Base-by-base conservation (phyloP, 2,888 invertebrate genomes). In the Hirtodrosophila cameraria region DNA sequence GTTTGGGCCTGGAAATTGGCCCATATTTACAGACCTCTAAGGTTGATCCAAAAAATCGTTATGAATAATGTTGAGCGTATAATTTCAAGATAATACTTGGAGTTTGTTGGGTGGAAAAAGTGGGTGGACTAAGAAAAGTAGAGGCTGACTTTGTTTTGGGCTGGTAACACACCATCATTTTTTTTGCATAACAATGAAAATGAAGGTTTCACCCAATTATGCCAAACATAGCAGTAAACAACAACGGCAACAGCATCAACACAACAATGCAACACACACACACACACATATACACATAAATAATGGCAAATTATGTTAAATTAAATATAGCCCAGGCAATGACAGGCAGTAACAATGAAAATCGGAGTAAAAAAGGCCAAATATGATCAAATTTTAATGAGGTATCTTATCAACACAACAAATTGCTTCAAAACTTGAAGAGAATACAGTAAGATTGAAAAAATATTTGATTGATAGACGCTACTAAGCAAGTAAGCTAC, bases 51-150 rank as follows among this genome's bases (percentile, higher is more conserved):
- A 54, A 59, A 65, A 69, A 66, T 60, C 66, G 66, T 66, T 72
- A 60, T 70, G 80, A 76, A 80, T 76, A 79, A 80, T 66, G 80
- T 68, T 18, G 20, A 53, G 57, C 52, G 43, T 46, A 55, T 58
- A 57, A 61, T 71, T 38, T 59, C 9, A 39, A 35, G 1, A 25
- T 2, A 6, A 9, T 1, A n/a, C n/a, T n/a, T n/a, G n/a, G n/a
- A n/a, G n/a, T n/a, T n/a, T n/a, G n/a, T n/a, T n/a, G n/a, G 13
- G 23, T 4, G 13, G n/a, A 3, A 7, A 7, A 15, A 0, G 15
- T 8, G 11, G 3, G 7, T 2, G 9, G 3, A 1, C 8, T 1
- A 2, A 27, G n/a, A 5, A 1, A 4, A 0, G n/a, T 5, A 0
- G 6, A 8, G 13, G 12, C 1, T 23, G 27, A 16, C 2, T 16